Evolutionary conservation across 2,888 invertebrate species (phyloP), one percentile per base, ranked within the genome.

Genomic region (Acleris cristana): DNA sequence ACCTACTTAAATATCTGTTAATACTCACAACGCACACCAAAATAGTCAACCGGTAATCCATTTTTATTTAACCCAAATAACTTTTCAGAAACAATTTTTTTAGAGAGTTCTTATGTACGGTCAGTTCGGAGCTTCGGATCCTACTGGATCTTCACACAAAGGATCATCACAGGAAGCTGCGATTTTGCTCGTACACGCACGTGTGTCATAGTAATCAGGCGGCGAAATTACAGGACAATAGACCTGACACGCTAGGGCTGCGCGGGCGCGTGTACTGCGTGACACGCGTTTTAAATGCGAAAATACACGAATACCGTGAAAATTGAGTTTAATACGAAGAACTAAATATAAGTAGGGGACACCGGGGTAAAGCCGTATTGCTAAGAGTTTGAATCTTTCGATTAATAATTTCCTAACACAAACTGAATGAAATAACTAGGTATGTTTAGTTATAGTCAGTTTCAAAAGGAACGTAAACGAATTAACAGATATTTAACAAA

Each of bases 141-240:
- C 76, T 79, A 88, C 88, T 90, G 87, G 75, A 71, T 57, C 87
- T 90, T 86, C 77, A 71, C 51, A 75, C 75, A 79, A 79, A 81
- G 79, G 81, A 81, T 75, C 67, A 75, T 80, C 89, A 87, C 89
- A 87, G 90, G 90, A 89, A 84, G 83, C 73, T 72, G 75, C 81
- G 79, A 86, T 79, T 85, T 85, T 74, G 72, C 76, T 80, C 78
- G 78, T 72, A 70, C 79, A 85, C 82, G 79, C 83, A 85, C 80
- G 80, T 80, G 77, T 79, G 78, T 78, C 76, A 72, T 72, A 76
- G 76, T 81, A 83, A 84, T 74, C 72, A 70, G 55, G 40, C 69
- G 66, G 70, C 70, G 52, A 72, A 74, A 72, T 71, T 61, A 69
- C 67, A 61, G 81, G 81, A 84, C 80, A 83, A 83, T 79, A 74